Percentiles rank a stretch among this genome's conserved stretches.
These are phyloP conservation scores for Ostrea edulis DNA, from an alignment of 1,140 invertebrate species.

Conservation along the genomic window DNA sequence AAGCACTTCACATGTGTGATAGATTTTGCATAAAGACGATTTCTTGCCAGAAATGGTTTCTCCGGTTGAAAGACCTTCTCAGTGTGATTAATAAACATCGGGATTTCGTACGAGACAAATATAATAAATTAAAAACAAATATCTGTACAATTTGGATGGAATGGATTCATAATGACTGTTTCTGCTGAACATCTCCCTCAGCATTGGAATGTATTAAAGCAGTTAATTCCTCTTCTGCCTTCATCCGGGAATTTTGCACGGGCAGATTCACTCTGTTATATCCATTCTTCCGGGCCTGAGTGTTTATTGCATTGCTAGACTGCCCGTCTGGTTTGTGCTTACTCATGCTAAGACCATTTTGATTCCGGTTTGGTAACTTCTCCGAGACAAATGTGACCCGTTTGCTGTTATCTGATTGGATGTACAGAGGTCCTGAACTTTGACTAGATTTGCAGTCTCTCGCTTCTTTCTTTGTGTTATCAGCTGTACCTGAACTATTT, in stretches of 20 bases:
- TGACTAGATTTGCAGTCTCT: neutral
- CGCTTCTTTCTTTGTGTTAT: neutral
- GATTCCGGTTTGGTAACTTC: neutral
- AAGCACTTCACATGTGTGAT: slow-evolving; percentile 13
- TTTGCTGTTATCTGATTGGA: neutral
- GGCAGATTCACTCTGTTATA: slow-evolving; percentile 18
- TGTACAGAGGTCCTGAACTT: neutral
- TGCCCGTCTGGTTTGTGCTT: neutral
- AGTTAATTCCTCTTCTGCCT: neutral
- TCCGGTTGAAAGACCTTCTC: neutral
- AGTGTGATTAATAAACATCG: neutral
- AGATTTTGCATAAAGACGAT: neutral
- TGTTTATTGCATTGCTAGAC: neutral
- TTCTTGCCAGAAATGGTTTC: neutral
- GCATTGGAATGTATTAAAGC: slow-evolving; percentile 29
- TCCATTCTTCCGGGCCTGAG: neutral
- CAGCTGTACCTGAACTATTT: neutral
- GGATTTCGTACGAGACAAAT: neutral
- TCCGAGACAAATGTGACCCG: slow-evolving; percentile 5
- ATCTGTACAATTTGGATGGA: slow-evolving; percentile 7
- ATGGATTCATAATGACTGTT: neutral
- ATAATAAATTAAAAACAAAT: slow-evolving; percentile 5
- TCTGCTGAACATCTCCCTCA: neutral
- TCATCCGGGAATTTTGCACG: neutral
- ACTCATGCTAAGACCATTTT: neutral